phyloP scores from a whole-genome alignment of 2,797 vertebrate species.

The Gobio occitaniae region DNA sequence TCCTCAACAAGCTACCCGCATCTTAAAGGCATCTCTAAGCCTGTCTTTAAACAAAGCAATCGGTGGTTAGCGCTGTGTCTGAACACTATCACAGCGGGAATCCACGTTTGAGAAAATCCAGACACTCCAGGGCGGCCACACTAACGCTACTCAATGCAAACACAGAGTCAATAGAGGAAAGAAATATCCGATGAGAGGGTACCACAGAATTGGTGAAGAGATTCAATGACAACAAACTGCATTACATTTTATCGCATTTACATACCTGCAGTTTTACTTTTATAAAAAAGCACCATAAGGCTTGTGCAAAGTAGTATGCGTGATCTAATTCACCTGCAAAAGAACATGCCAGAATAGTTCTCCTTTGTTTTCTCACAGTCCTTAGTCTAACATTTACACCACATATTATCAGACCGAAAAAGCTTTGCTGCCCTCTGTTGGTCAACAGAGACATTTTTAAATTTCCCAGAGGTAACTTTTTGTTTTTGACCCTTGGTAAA shows the following conservation, averaged over 20 bases:
- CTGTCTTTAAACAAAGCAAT: conserved; percentile 34
- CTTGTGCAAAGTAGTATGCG: conserved; percentile 6
- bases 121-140: conserved; percentile 6
- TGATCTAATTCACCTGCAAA: conserved; percentile 30
- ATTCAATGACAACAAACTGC: neutral
- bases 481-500: neutral
- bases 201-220: neutral
- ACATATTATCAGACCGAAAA: neutral
- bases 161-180: neutral
- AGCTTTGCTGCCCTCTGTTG: conserved; percentile 51
- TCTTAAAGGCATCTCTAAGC: conserved; percentile 21
- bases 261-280: too few species aligned
- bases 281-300: neutral
- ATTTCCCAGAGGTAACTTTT: neutral
- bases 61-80: neutral
- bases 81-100: conserved; percentile 14
- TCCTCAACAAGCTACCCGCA: conserved; percentile 5
- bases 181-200: neutral
- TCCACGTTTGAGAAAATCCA: conserved; percentile 8
- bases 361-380: neutral
- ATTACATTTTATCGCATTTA: neutral
- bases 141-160: neutral
- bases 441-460: neutral
- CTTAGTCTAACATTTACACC: conserved; percentile 21
- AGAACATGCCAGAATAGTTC: conserved; percentile 19